Evolutionary conservation across 2,113 vertebrate species (phyloP).

Genomic region (Epinephelus cyanopodus): DNA sequence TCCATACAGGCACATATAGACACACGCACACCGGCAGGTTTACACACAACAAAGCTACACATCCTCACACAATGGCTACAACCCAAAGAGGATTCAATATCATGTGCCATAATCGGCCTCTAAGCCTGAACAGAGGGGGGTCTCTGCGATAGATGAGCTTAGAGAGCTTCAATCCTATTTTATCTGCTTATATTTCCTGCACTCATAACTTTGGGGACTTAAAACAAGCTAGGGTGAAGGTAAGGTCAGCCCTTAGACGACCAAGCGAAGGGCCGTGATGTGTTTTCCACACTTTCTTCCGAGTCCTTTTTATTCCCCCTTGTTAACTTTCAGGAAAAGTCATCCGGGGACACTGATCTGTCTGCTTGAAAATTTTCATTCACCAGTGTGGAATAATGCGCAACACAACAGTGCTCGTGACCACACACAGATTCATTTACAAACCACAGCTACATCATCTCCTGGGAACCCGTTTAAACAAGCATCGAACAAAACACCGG

Average conservation of each 20-base stretch:
- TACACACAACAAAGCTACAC: slow-evolving; percentile 43
- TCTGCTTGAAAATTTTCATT: slow-evolving; percentile 18
- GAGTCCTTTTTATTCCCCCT: background rate
- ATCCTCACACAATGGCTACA: slow-evolving; percentile 65
- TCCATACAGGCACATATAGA: slow-evolving; percentile 25
- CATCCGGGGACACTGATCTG: background rate
- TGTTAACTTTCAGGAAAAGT: slow-evolving; percentile 21
- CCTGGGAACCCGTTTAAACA: slow-evolving; percentile 64
- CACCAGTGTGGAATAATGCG: slow-evolving; percentile 31
- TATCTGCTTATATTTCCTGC: slow-evolving; percentile 75
- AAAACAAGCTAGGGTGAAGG: slow-evolving; percentile 65
- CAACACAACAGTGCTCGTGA: background rate
- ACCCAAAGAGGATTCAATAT: slow-evolving; percentile 82
- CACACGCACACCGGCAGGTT: slow-evolving; percentile 17
- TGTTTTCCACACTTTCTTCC: background rate
- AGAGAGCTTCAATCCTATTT: slow-evolving; percentile 70
- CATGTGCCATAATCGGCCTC: slow-evolving; percentile 78
- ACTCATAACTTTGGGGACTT: slow-evolving; percentile 69
- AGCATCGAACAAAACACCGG: slow-evolving; percentile 46
- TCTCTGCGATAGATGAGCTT: slow-evolving; percentile 73
- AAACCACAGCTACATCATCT: slow-evolving; percentile 48
- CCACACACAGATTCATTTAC: slow-evolving; percentile 51
- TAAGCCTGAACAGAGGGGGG: slow-evolving; percentile 73
- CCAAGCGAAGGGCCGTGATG: slow-evolving; percentile 1
- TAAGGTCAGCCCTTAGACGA: slow-evolving; percentile 55